A percentile compares a stretch with the other conserved stretches of the same genome.
Conservation (phyloP, 2,113 vertebrate genomes). For the Daboia siamensis region DNA sequence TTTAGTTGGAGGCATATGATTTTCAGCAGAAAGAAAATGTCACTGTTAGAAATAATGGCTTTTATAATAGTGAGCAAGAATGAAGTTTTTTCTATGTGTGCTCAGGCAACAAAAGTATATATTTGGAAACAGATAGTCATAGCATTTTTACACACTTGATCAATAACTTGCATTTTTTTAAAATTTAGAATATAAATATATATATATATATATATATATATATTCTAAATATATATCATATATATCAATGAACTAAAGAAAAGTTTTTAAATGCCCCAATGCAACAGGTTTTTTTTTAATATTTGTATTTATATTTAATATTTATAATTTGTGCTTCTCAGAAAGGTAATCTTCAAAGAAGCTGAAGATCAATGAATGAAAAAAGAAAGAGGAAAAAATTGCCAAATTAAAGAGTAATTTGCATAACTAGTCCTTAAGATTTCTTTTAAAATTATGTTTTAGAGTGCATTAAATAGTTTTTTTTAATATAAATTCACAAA, state of each 20-base stretch:
- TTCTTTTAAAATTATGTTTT: background rate
- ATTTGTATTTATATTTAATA: background rate
- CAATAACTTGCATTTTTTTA: background rate
- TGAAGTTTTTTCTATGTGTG: background rate
- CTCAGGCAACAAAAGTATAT: background rate
- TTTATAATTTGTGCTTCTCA: background rate
- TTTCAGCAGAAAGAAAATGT: slow-evolving; percentile 22
- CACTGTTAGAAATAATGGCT: background rate
- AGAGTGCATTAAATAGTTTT: background rate
- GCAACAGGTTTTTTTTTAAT: background rate
- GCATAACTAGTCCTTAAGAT: background rate
- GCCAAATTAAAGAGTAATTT: background rate
- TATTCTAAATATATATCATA: too few relatives aligned
- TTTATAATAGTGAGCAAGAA: background rate
- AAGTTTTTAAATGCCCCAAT: background rate
- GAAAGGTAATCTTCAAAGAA: background rate
- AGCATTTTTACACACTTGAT: background rate
- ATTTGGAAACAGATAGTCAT: background rate
- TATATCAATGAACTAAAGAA: background rate
- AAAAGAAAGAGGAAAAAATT: background rate
- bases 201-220: background rate
- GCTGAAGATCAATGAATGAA: background rate
- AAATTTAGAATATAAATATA: background rate
- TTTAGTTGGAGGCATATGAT: slow-evolving; percentile 16
- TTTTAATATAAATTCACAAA: background rate